These are phyloP conservation scores for Serripes groenlandicus DNA, from an alignment of 2,888 invertebrate genomes.

Conservation along the genomic window DNA sequence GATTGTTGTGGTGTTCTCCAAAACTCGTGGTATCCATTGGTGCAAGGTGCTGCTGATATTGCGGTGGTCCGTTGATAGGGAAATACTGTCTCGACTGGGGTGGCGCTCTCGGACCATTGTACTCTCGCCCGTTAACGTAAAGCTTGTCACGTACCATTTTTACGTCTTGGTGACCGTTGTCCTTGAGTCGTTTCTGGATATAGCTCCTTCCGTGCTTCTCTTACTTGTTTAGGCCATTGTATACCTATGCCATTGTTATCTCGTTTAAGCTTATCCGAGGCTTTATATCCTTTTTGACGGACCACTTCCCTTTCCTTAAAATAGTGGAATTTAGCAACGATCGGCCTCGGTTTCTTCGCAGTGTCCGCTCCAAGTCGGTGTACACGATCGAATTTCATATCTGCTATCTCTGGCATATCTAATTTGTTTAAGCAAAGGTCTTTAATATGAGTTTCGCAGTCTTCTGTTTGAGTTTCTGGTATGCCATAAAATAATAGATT, in stretches of 20 bases:
- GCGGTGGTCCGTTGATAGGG: no score
- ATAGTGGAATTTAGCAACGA: slow-evolving; percentile 38
- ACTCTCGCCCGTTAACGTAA: slow-evolving; percentile 12
- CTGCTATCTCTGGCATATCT: not conserved
- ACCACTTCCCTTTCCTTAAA: slow-evolving; percentile 25
- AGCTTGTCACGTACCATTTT: slow-evolving; percentile 6
- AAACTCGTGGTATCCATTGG: no score
- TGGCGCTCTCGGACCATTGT: not conserved
- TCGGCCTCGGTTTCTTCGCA: slow-evolving; percentile 25
- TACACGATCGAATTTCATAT: slow-evolving; percentile 12
- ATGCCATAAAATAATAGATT: slow-evolving; percentile 38
- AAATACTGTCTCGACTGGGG: not conserved
- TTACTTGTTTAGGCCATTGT: slow-evolving; percentile 7
- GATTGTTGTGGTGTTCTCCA: no score
- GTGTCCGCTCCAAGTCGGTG: slow-evolving; percentile 24
- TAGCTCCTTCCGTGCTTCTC: slow-evolving; percentile 21
- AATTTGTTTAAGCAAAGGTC: not conserved
- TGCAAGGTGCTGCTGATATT: not conserved
- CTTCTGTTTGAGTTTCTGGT: slow-evolving; percentile 1
- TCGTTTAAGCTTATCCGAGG: no score
- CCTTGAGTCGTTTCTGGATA: not conserved
- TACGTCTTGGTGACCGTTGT: not conserved
- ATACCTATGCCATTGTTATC: slow-evolving; percentile 20
- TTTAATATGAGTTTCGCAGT: slow-evolving; percentile 6
- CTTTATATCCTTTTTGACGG: slow-evolving; percentile 4